These are phyloP conservation scores for Actias luna DNA, from an alignment of 2,888 invertebrate genomes.

Conservation along the genomic window DNA sequence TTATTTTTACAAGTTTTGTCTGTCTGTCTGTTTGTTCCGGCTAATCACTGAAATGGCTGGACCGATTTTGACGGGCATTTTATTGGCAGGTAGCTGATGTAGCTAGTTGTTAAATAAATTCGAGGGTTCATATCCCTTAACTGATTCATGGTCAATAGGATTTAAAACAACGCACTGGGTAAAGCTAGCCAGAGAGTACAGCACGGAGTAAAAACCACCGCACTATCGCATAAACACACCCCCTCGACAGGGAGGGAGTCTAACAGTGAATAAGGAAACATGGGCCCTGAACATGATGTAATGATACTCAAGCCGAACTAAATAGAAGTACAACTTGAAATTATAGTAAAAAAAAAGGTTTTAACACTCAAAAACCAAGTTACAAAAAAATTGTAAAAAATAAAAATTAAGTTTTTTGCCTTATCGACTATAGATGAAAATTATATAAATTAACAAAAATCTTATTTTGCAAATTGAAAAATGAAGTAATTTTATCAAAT, in stretches of 20 bases:
- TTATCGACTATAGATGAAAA: no score
- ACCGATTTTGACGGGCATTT: no score
- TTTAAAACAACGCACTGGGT: slow-evolving; percentile 11
- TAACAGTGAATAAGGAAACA: neutral
- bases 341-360: neutral
- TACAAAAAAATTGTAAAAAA: no score
- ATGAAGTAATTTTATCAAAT: no score
- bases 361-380: no score
- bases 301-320: neutral
- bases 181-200: slow-evolving; percentile 16
- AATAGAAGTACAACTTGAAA: neutral
- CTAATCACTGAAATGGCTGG: no score
- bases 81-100: no score
- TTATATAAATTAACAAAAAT: no score
- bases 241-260: neutral
- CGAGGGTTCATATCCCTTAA: neutral
- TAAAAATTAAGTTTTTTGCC: no score
- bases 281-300: neutral
- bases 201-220: slow-evolving; percentile 15
- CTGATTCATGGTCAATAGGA: slow-evolving; percentile 10
- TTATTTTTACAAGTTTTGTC: no score
- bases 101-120: neutral
- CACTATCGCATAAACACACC: slow-evolving; percentile 14
- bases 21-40: no score
- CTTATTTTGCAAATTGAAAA: no score